Base-by-base conservation (phyloP, 2,888 invertebrate genomes). In the Lobophora halterata region DNA sequence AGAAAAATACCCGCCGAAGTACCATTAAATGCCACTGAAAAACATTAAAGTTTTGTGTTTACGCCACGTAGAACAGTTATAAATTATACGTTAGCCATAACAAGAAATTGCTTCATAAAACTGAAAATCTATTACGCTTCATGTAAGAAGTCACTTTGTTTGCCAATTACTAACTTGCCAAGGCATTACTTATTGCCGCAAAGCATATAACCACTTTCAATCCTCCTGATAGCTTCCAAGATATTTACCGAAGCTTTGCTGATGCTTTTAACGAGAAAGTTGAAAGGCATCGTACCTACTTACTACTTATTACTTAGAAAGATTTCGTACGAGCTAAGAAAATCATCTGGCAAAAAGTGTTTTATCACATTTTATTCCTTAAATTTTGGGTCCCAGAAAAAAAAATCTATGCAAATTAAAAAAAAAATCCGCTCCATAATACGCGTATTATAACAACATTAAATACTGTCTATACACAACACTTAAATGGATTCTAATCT, bases 51-150 rank as follows among this genome's bases (percentile, higher is more conserved):
- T 10, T 27, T 31, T 20, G 9, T 0, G 18, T 5, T 13, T 10
- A 16, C 23, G 18, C 30, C 14, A 8, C 17, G 24, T 12, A 24
- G 23, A 9, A 28, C 8, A 24, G 24, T 40, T 40, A 21, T 32
- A 37, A 51, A 43, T 49, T 31, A 18, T 39, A 41, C 16, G 27
- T 38, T 34, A 32, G 23, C 14, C 36, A 23, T 46, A 33, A 37
- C 34, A 20, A 25, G 14, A 38, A 38, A 31, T 46, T 24, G 12
- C 42, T 47, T 48, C 29, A 51, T 48, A 52, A 51, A 55, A 43
- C 32, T 42, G 28, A 34, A 41, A 40, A 48, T 46, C 17, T 36
- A 28, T 42, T 34, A 39, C 20, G 5, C 29, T 37, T 35, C 39
- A 37, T 10, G 12, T 34, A 18, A 23, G 14, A 29, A 19, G n/a